These are phyloP conservation scores for Oreochromis tanganicae DNA, from an alignment of 2,113 vertebrate genomes.

Conservation along the genomic window DNA sequence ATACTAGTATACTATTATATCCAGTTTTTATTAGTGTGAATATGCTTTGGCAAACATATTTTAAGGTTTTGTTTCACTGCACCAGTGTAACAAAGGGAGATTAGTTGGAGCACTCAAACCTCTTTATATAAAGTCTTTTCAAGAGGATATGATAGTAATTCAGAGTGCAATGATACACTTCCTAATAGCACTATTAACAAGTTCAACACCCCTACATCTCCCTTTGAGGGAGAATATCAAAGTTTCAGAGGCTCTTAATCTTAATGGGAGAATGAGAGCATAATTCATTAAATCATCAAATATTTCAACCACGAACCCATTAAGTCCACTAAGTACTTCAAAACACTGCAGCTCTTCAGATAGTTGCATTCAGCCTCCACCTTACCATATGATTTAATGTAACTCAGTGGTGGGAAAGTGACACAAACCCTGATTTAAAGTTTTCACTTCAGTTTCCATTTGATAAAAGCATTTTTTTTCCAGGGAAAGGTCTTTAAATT, in stretches of 20 bases:
- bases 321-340: slow-evolving; percentile 46
- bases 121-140: slow-evolving; percentile 7
- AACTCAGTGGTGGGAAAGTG: background rate
- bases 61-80: background rate
- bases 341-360: slow-evolving; percentile 38
- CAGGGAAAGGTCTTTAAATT: background rate
- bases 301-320: slow-evolving; percentile 45
- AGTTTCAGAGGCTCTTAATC: slow-evolving; percentile 55
- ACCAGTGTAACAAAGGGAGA: background rate
- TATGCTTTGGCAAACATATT: slow-evolving; percentile 3
- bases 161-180: slow-evolving; percentile 38
- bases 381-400: background rate
- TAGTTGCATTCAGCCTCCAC: slow-evolving; percentile 15
- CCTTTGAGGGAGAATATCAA: slow-evolving; percentile 36
- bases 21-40: background rate
- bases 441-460: background rate
- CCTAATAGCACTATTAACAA: slow-evolving; percentile 42
- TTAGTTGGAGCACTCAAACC: slow-evolving; percentile 6
- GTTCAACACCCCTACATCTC: slow-evolving; percentile 37
- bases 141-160: slow-evolving; percentile 34
- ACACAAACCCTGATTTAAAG: background rate
- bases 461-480: background rate
- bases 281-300: slow-evolving; percentile 60
- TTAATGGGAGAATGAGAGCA: slow-evolving; percentile 52
- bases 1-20: background rate